Base-by-base conservation (phyloP, 2,113 vertebrate species). In the Poeciliopsis prolifica region DNA sequence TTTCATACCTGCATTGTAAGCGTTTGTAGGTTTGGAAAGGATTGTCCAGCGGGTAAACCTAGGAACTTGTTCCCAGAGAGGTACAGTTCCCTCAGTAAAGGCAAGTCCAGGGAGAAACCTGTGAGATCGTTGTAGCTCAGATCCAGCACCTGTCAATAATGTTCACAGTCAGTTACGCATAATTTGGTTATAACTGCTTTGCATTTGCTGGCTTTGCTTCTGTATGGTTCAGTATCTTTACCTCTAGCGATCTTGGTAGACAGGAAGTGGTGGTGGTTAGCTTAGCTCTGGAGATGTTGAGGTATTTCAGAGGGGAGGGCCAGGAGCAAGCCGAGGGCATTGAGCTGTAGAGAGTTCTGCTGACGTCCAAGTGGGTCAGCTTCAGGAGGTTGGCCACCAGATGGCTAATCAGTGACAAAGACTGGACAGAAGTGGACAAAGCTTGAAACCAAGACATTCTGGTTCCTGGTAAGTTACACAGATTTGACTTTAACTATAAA, bases 271-370 rank as follows among this genome's bases (percentile, higher is more conserved):
- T 6, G 1, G 8, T 48, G 19, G 44, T 30, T 33, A 97, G 89
- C 35, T 94, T 94, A 1, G 94, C 92, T 66, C 91, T 65, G 11
- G 97, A 98, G 66, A 98, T 89, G 79, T 98, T 98, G 74, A 98
- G 87, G 68, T 86, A 88, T 60, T 79, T 91, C 62, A 97, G 86
- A 22, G 37, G 89, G 19, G 68, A 5, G 2, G 97, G 96, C 97
- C 97, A 98, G 12, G 54, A 67, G 76, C 96, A 97, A 12, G 1
- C 12, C 1, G 35, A 44, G 2, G 95, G 93, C 91, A 96, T 96
- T 3, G 74, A 84, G 69, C 72, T 75, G 86, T 96, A 97, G 33
- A 51, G 88, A 1, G 95, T 98, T 58, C 87, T 93, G 75, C 97
- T 97, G 67, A 96, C 62, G 31, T 97, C 92, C 60, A 98, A 91